Evolutionary conservation across 2,797 vertebrate species (phyloP).

Genomic region (Tenualosa thibaudeaui): DNA sequence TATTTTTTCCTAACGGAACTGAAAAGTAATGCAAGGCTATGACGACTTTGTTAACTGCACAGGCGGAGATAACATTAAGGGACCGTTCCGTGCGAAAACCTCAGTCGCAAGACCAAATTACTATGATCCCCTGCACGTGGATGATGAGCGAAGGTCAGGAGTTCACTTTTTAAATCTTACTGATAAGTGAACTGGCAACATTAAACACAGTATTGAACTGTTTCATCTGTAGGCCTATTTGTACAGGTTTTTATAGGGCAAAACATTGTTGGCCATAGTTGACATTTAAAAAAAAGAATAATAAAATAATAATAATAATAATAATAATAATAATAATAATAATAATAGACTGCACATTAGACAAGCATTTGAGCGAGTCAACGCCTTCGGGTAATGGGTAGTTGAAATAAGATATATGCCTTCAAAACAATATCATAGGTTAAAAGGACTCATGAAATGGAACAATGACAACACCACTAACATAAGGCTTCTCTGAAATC

Average conservation of each 20-base stretch:
- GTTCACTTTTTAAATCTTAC: neutral
- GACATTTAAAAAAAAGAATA: too few relatives aligned
- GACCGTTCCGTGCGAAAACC: slow-evolving; percentile 14
- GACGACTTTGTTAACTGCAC: neutral
- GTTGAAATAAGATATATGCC: neutral
- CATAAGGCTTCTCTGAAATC: neutral
- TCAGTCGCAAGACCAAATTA: neutral
- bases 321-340: slow-evolving; percentile 14
- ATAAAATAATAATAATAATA: neutral
- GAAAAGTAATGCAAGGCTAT: slow-evolving; percentile 9
- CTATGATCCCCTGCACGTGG: slow-evolving; percentile 25
- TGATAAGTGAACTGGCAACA: neutral
- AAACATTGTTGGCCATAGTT: too few relatives aligned
- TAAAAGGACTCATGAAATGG: neutral
- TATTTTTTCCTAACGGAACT: neutral
- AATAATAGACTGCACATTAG: neutral
- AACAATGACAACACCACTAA: neutral
- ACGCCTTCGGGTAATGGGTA: neutral
- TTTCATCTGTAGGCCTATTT: neutral
- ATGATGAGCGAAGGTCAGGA: slow-evolving; percentile 36
- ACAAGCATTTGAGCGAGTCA: neutral
- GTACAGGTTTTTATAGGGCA: neutral
- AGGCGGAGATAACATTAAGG: neutral
- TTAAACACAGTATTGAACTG: neutral
- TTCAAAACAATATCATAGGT: neutral